Base-by-base conservation (phyloP, 2,797 vertebrate species). In the Hypotaenidia okinawae region DNA sequence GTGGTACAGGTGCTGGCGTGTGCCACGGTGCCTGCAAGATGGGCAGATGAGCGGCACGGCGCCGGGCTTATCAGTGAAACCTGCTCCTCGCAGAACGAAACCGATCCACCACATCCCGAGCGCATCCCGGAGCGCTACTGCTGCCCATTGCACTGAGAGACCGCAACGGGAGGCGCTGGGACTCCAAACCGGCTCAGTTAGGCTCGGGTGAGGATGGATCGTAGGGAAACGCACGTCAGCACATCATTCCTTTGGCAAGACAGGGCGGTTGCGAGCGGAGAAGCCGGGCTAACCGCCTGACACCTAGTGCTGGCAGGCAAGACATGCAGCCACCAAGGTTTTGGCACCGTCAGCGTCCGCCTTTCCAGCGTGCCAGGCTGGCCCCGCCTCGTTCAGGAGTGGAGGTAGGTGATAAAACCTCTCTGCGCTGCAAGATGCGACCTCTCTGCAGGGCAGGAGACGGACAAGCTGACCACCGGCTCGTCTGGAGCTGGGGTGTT, bases 111-210 rank as follows among this genome's bases (percentile, higher is more conserved):
- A 32, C 52, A 39, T 66, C 57, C 28, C 22, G 32, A 55, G 41
- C 9, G 47, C n/a, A 52, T 11, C 54, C 54, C 59, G 37, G 28
- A 73, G 66, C 33, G 37, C 43, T 33, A 14, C 35, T 59, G 79
- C 62, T 75, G 73, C 63, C 28, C 4, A 2, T 33, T 69, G 45
- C 33, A 55, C 72, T 47, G 43, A 18, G 61, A 39, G 35, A 69
- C 33, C 16, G 7, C 37, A 49, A 21, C 27, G 47, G 54, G 28
- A 43, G 77, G 19, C 30, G 35, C 55, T 25, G 72, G 64, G 77
- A 59, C 13, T 10, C 43, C 43, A 43, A 33, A 54, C 39, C 2
- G 3, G 23, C 16, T 5, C 2, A 0, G 6, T 37, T 35, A 55
- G 68, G 45, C 37, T 9, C 1, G 4, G 30, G 49, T 58, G 75